Base-by-base conservation (phyloP, 64 coral and sea anemone species). In the Porites lutea region DNA sequence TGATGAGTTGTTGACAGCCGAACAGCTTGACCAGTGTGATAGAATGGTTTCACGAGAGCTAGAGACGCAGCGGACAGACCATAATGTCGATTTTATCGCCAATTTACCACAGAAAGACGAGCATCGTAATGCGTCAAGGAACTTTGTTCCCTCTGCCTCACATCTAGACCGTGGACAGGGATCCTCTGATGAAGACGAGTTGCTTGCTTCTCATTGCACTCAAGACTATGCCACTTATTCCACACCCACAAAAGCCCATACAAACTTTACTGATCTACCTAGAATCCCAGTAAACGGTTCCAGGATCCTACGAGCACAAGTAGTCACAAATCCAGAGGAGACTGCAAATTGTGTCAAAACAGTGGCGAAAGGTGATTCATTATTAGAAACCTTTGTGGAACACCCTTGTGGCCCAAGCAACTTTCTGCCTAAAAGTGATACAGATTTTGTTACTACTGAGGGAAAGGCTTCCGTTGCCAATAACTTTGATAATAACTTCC, bases 1-100 rank as follows among this genome's bases (percentile, higher is more conserved):
- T 18, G 88, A 91, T 20, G 88, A 91, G 83, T 53, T 94, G 71
- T 89, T 96, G 79, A 91, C 91, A 37, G 92, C 87, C 50, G 88
- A 96, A 46, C 87, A 93, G 63, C 82, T 96, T 6, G 78, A 88
- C n/a, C 88, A 94, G 71, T 84, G 83, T 52, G 95, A 92, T 52
- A 79, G 59, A 19, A 45, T 91, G 4, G 75, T 83, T 51, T 88
- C 92, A 48, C 66, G 73, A 11, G 86, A 96, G 48, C 79, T 90
- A 12, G 69, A 89, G 79, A 53, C 59, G 7, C 75, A 47, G 22
- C 8, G 65, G 7, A 71, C 9, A 13, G 63, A 37, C 15, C 49
- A 9, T 48, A 18, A 8, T 14, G 8, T 1, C 9, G 44, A 71
- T n/a, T 52, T 72, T 15, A 22, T 70, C 2, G 57, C 50, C 52